Conservation (phyloP, 2,797 vertebrate species). For the Sebastes aleutianus region DNA sequence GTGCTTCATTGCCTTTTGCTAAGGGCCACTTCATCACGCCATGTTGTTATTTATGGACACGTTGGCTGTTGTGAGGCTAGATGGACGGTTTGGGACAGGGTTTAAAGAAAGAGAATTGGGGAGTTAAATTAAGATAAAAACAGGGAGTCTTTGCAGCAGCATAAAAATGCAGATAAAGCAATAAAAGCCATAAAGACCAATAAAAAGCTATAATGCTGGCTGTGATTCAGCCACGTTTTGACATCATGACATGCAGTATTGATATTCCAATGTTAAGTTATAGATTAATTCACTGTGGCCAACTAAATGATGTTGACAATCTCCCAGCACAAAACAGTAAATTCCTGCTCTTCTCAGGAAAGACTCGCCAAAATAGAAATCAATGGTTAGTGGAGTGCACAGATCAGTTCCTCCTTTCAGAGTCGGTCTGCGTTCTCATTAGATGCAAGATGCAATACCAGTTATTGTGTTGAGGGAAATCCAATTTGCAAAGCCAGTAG, state of each 20-base stretch:
- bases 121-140: slow-evolving; percentile 5
- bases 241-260: slow-evolving; percentile 11
- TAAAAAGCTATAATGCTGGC: not conserved
- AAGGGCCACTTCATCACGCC: not conserved
- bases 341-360: slow-evolving; percentile 16
- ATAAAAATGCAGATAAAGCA: slow-evolving; percentile 9
- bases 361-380: slow-evolving; percentile 46
- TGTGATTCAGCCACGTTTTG: slow-evolving; percentile 6
- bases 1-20: not conserved
- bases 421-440: slow-evolving; percentile 39
- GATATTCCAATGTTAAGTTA: slow-evolving; percentile 25
- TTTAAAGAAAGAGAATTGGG: not conserved
- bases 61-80: not conserved
- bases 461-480: slow-evolving; percentile 46
- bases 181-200: slow-evolving; percentile 14
- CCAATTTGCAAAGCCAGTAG: slow-evolving; percentile 39
- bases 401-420: slow-evolving; percentile 39
- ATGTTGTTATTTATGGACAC: not conserved
- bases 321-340: slow-evolving; percentile 1
- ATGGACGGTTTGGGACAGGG: not conserved
- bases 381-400: slow-evolving; percentile 45
- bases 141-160: not conserved
- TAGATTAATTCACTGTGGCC: slow-evolving; percentile 24
- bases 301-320: slow-evolving; percentile 19
- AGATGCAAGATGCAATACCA: slow-evolving; percentile 32